Evolutionary conservation across 2,113 vertebrate genomes (phyloP), one percentile per base, ranked within the genome.

Genomic region (Alouatta palliata): DNA sequence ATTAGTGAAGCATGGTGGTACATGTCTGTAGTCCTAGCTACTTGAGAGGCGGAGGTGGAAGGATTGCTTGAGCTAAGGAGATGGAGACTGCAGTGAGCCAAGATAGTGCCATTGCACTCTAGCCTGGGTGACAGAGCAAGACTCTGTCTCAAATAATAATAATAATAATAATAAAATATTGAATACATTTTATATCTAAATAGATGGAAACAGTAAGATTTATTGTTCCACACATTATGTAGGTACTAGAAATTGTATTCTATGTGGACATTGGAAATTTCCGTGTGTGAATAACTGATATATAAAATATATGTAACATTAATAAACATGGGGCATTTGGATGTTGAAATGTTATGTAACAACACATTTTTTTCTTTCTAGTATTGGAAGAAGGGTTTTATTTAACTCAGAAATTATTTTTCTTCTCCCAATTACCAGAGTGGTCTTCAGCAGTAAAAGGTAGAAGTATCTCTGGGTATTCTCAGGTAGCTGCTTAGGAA

Each of bases 371-470:
- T 90, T 87, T 86, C 52, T 71, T 82, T 84, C 23, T 79, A 70
- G 6, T 49, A 64, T 75, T 58, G 1, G 49, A 25, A 79, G n/a
- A 91, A 87, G 35, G 79, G 17, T 89, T 91, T 83, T 83, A 70
- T 52, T 79, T 86, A 96, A 19, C 32, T 87, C 90, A 43, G 20
- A 77, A 82, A 30, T 91, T 52, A 88, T 80, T 88, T 79, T 93
- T 64, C 10, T 88, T 79, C 7, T 85, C 1, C 6, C 45, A 95
- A 83, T 75, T 30, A 75, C 9, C 35, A 95, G 32, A 45, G 5
- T 77, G 37, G 9, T 37, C 64, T 91, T 87, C 56, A 32, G 0
- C 25, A 61, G 11, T 32, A 54, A 82, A 19, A 77, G 79, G 68
- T 86, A 16, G 79, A 94, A 37, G 3, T n/a, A 10, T 77, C 23